These are phyloP conservation scores for Eubasilissa regina DNA, from an alignment of 1,140 invertebrate species.

Conservation along the genomic window DNA sequence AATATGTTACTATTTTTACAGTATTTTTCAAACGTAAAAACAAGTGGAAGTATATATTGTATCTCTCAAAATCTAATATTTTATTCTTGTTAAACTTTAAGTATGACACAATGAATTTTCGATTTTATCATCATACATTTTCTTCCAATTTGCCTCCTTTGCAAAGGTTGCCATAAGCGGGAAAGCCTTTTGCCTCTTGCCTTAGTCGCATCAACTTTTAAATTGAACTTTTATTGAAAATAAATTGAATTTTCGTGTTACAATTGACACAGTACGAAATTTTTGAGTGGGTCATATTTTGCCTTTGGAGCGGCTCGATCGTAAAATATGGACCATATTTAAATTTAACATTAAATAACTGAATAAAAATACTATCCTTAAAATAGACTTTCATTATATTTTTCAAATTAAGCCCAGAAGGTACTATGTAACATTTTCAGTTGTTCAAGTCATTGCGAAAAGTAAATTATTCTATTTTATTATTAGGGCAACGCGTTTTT, in stretches of 20 bases:
- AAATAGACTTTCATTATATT: no score
- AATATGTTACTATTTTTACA: no score
- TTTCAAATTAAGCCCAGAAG: no score
- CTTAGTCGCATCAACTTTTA: constrained; percentile 51
- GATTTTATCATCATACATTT: constrained; percentile 40
- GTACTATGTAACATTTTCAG: no score
- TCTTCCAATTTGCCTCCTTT: constrained; percentile 40
- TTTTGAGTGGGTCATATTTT: constrained; percentile 46
- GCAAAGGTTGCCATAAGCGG: constrained; percentile 26
- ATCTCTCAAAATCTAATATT: not conserved
- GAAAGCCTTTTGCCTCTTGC: constrained; percentile 50
- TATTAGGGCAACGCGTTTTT: not conserved
- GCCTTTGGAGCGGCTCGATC: constrained; percentile 9
- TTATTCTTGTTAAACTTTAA: not conserved
- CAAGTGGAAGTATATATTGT: no score
- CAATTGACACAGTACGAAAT: constrained; percentile 45
- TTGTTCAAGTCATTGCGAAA: not conserved
- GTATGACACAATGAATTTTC: constrained; percentile 1
- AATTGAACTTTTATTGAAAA: constrained; percentile 60
- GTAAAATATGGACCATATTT: not conserved
- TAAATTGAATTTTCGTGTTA: constrained; percentile 58
- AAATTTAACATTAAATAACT: not conserved
- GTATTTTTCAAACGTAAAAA: no score
- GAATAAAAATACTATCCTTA: no score
- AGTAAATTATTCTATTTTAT: not conserved